Conservation (phyloP, 1,140 invertebrate genomes). For the Drosophila mojavensis region DNA sequence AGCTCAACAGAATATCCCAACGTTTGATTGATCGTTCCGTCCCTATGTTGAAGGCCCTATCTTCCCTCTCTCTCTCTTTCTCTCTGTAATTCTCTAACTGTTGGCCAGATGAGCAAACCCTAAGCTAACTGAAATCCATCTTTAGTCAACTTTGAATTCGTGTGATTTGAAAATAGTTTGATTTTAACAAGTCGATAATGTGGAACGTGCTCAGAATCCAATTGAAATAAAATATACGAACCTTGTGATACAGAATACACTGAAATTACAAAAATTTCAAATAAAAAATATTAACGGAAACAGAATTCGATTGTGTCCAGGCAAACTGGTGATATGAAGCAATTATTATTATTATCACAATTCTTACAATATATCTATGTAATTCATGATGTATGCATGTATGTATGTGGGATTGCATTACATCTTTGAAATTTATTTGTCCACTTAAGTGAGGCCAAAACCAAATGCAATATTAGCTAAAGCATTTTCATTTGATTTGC, state of each 20-base stretch:
- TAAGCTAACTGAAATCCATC: not conserved
- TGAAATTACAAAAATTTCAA: slow-evolving; percentile 2
- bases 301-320: slow-evolving; percentile 42
- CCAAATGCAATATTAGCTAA: slow-evolving; percentile 51
- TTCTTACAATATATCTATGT: slow-evolving; percentile 42
- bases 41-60: slow-evolving; percentile 43
- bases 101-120: slow-evolving; percentile 10
- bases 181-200: not conserved
- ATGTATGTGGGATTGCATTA: slow-evolving; percentile 30
- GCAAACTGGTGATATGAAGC: slow-evolving; percentile 71
- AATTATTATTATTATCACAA: slow-evolving; percentile 59
- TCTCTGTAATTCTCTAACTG: not conserved
- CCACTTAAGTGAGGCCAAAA: slow-evolving; percentile 54
- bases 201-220: slow-evolving; percentile 32
- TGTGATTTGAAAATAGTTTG: not conserved
- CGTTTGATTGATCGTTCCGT: slow-evolving; percentile 59
- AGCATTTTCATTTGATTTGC: slow-evolving; percentile 20
- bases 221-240: slow-evolving; percentile 11
- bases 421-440: slow-evolving; percentile 54
- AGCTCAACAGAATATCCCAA: slow-evolving; percentile 41
- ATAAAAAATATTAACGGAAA: slow-evolving; percentile 8
- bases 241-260: slow-evolving; percentile 37
- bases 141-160: not conserved
- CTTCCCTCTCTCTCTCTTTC: not conserved
- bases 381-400: slow-evolving; percentile 53